Evolutionary conservation across 2,113 vertebrate species (phyloP).

Genomic region (Hyla sarda): DNA sequence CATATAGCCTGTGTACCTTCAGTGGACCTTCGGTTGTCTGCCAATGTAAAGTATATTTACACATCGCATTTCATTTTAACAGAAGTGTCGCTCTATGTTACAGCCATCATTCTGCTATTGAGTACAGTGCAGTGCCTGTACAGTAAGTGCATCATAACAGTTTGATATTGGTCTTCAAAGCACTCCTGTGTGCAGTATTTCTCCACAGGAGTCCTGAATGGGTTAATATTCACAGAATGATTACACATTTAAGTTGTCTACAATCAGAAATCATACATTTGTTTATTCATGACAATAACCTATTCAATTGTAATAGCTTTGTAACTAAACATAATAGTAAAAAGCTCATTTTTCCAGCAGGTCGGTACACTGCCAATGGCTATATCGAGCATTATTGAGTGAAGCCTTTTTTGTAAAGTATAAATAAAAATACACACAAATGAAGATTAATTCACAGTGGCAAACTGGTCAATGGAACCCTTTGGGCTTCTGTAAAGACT

Average conservation of each 20-base stretch:
- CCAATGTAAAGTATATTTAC: no score
- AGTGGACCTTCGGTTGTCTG: no score
- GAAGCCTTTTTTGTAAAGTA: slow-evolving; percentile 38
- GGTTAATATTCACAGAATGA: not conserved
- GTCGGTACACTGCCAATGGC: slow-evolving; percentile 21
- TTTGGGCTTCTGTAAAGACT: slow-evolving; percentile 36
- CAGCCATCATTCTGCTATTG: no score
- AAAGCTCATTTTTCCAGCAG: slow-evolving; percentile 30
- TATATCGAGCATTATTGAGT: slow-evolving; percentile 45
- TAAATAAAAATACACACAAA: slow-evolving; percentile 44
- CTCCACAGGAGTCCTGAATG: not conserved
- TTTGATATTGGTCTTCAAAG: no score
- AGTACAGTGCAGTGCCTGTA: no score
- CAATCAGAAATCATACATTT: not conserved
- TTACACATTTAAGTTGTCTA: not conserved
- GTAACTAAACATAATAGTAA: slow-evolving; percentile 9
- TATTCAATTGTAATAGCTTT: not conserved
- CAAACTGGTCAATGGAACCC: slow-evolving; percentile 49
- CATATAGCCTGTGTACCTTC: no score
- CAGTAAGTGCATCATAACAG: no score
- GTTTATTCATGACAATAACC: not conserved
- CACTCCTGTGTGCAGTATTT: not conserved
- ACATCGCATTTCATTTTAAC: no score
- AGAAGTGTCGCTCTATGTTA: no score
- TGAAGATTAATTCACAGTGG: slow-evolving; percentile 55